These are phyloP conservation scores for Lampris incognitus DNA, from an alignment of 2,113 vertebrate species.

Conservation along the genomic window DNA sequence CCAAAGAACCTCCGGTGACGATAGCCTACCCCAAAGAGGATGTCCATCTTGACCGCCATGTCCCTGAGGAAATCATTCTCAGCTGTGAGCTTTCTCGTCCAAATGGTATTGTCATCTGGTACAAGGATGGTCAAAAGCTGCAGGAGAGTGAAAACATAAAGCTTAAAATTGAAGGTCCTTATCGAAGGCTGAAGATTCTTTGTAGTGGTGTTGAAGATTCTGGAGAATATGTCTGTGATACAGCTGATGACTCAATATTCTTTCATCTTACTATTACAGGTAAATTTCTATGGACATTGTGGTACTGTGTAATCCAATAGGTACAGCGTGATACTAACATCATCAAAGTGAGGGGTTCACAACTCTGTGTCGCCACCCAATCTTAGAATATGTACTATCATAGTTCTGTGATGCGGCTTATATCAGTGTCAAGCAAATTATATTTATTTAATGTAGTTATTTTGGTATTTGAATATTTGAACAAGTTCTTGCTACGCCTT, in stretches of 20 bases:
- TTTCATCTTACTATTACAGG: slow-evolving; percentile 91
- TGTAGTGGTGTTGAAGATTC: slow-evolving; percentile 80
- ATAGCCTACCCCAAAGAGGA: slow-evolving; percentile 88
- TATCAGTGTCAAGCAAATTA: no score
- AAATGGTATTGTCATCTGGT: slow-evolving; percentile 85
- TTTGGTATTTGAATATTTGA: no score
- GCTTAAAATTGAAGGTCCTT: slow-evolving; percentile 85
- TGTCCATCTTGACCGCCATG: slow-evolving; percentile 83
- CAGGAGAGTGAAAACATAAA: slow-evolving; percentile 81
- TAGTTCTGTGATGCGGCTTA: no score
- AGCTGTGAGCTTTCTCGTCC: slow-evolving; percentile 88
- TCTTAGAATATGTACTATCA: no score
- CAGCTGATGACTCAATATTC: slow-evolving; percentile 89
- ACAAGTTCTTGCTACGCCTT: no score
- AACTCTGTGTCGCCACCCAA: no score
- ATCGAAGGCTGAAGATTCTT: slow-evolving; percentile 85
- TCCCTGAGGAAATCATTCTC: slow-evolving; percentile 87
- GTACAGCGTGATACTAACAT: background rate
- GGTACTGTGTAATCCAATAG: background rate
- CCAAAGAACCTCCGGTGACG: slow-evolving; percentile 87
- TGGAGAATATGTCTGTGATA: slow-evolving; percentile 92
- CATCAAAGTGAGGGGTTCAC: no score
- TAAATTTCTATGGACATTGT: slow-evolving; percentile 49
- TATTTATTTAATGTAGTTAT: no score
- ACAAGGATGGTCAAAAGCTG: slow-evolving; percentile 90